Conservation (phyloP, 2,113 vertebrate genomes). For the Spilogale gracilis region DNA sequence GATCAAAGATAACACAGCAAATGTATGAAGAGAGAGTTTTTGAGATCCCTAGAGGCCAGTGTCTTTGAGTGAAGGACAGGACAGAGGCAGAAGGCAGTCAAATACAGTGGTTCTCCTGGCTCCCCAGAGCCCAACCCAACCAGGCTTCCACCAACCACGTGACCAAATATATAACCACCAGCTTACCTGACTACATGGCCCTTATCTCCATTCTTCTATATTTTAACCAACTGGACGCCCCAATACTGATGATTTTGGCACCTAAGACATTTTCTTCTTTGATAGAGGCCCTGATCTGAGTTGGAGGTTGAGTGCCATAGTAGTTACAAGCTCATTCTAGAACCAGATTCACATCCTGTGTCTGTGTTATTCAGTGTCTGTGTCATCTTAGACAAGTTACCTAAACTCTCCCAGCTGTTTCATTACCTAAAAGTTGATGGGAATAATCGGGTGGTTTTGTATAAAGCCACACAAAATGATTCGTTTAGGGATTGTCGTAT, state of each 20-base stretch:
- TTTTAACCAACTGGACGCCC: slow-evolving; percentile 33
- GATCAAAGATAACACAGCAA: slow-evolving; percentile 9
- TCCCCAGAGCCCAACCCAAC: not conserved
- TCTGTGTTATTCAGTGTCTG: slow-evolving; percentile 26
- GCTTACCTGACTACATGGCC: not conserved
- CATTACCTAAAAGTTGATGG: not conserved
- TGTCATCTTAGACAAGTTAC: not conserved
- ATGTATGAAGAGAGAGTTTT: not conserved
- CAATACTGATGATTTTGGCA: slow-evolving; percentile 17
- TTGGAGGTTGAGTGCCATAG: not conserved
- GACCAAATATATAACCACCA: not conserved
- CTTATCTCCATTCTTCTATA: slow-evolving; percentile 27
- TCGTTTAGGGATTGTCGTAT: not conserved
- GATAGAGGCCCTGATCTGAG: not conserved
- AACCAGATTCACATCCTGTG: slow-evolving; percentile 32
- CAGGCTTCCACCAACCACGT: not conserved
- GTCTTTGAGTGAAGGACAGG: not conserved
- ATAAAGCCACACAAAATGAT: slow-evolving; percentile 14
- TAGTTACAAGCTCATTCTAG: not conserved
- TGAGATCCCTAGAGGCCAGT: slow-evolving; percentile 1
- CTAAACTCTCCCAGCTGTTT: not conserved
- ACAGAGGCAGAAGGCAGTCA: not conserved
- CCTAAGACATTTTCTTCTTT: slow-evolving; percentile 9
- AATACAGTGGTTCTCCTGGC: not conserved
- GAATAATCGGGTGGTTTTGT: not conserved